Evolutionary conservation across 1,140 invertebrate species (phyloP).

Genomic region (Drosophila lacteicornis): DNA sequence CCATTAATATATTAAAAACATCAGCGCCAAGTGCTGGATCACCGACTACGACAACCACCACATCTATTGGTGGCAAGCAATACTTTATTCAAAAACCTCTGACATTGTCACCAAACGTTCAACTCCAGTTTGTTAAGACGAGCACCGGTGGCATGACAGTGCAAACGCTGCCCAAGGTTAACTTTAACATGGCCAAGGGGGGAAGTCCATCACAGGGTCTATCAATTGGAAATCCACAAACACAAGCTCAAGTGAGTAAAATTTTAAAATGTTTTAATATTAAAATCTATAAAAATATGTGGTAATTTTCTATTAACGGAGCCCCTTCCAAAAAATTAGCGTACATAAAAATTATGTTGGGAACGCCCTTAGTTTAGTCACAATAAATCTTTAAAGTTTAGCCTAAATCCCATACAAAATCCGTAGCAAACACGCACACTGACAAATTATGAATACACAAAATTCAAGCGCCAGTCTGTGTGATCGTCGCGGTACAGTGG

Average conservation of each 20-base stretch:
- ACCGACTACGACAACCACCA: constrained; percentile 22
- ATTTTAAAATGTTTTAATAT: no score
- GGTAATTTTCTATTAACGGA: no score
- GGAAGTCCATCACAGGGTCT: constrained; percentile 38
- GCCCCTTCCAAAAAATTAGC: no score
- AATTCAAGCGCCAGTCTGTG: no score
- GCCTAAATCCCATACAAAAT: no score
- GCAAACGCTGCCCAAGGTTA: constrained; percentile 79
- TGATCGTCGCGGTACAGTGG: no score
- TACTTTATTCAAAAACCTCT: constrained; percentile 82
- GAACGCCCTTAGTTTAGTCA: no score
- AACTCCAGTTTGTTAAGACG: constrained; percentile 82
- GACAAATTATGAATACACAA: no score
- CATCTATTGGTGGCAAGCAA: constrained; percentile 77
- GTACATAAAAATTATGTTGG: no score
- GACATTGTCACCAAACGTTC: constrained; percentile 73
- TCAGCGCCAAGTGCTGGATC: constrained; percentile 36
- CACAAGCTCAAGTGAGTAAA: constrained; percentile 80
- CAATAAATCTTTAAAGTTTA: no score
- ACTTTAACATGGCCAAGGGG: constrained; percentile 76
- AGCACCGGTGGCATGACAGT: constrained; percentile 76
- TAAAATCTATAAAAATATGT: no score
- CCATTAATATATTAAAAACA: constrained; percentile 64
- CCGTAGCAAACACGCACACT: no score
- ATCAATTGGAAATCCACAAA: constrained; percentile 43